These are phyloP conservation scores for Onychomys leucogaster DNA, from an alignment of 2,797 vertebrate genomes.

Conservation along the genomic window DNA sequence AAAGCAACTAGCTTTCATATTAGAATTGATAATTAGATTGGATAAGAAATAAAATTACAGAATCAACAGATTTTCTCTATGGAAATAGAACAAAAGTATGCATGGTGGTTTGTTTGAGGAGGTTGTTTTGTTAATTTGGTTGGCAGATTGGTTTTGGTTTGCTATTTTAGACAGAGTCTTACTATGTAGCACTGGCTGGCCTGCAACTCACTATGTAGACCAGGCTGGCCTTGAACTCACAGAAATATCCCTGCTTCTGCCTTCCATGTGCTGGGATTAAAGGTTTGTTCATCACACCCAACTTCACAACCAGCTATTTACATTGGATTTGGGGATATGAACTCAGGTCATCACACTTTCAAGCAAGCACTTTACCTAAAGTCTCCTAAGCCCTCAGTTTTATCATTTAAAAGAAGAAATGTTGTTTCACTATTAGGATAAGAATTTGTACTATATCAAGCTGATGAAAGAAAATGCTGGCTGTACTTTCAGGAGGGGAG, in stretches of 20 bases:
- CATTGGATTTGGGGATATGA: background rate
- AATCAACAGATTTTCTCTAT: background rate
- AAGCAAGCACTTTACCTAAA: background rate
- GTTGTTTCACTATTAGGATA: too few species aligned
- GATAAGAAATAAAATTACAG: background rate
- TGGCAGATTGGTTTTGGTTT: background rate
- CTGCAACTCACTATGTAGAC: background rate
- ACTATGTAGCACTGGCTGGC: background rate
- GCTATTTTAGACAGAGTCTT: background rate
- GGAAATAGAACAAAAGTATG: background rate
- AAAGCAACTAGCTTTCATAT: slow-evolving; percentile 52
- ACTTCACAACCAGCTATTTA: background rate
- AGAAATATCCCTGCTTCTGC: background rate
- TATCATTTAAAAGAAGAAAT: background rate
- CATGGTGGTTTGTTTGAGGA: background rate
- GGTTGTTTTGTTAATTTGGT: background rate
- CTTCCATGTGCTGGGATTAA: background rate
- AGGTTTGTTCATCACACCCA: background rate
- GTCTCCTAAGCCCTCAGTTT: background rate
- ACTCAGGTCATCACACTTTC: background rate
- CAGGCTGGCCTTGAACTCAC: background rate
- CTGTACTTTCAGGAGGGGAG: too few species aligned
- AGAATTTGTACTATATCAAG: too few species aligned
- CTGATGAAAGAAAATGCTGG: too few species aligned
- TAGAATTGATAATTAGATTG: slow-evolving; percentile 30